These are phyloP conservation scores for Planococcus citri DNA, from an alignment of 1,140 invertebrate genomes.

Conservation along the genomic window DNA sequence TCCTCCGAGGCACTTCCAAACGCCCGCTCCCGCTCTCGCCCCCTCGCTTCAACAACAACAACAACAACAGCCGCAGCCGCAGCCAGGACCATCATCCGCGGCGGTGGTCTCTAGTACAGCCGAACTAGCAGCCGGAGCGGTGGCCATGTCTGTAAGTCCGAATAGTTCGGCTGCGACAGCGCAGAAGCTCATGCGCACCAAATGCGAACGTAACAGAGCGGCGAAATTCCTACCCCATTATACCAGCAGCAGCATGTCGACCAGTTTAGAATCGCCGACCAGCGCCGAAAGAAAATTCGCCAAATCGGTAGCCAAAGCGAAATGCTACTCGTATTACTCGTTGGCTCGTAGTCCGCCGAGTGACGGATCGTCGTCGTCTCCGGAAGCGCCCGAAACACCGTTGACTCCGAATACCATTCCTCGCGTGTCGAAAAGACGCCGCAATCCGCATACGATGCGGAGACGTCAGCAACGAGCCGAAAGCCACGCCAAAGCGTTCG, in stretches of 20 bases:
- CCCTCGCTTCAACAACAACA: no score
- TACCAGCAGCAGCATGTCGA: constrained; percentile 6
- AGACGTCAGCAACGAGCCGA: not conserved
- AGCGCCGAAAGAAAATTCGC: constrained; percentile 20
- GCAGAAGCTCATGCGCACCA: not conserved
- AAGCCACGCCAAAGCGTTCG: not conserved
- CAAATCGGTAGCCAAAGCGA: constrained; percentile 28
- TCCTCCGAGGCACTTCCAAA: constrained; percentile 1
- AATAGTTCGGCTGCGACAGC: not conserved
- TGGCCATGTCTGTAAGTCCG: no score
- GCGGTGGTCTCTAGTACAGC: no score
- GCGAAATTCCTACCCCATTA: not conserved
- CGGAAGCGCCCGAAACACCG: constrained; percentile 28
- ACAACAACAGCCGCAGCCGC: not conserved
- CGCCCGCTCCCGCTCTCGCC: not conserved
- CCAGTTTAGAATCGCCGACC: constrained; percentile 15
- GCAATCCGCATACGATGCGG: constrained; percentile 23
- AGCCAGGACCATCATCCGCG: no score
- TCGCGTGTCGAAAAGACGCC: constrained; percentile 29
- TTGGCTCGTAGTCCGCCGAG: constrained; percentile 31
- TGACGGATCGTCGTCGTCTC: constrained; percentile 31
- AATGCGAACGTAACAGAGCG: not conserved
- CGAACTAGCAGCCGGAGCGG: no score
- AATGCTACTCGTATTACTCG: constrained; percentile 33
- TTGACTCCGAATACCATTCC: constrained; percentile 31